A percentile compares a stretch with the other conserved stretches of the same genome.
Conservation (phyloP, 2,113 vertebrate species). For the Coreoperca whiteheadi region DNA sequence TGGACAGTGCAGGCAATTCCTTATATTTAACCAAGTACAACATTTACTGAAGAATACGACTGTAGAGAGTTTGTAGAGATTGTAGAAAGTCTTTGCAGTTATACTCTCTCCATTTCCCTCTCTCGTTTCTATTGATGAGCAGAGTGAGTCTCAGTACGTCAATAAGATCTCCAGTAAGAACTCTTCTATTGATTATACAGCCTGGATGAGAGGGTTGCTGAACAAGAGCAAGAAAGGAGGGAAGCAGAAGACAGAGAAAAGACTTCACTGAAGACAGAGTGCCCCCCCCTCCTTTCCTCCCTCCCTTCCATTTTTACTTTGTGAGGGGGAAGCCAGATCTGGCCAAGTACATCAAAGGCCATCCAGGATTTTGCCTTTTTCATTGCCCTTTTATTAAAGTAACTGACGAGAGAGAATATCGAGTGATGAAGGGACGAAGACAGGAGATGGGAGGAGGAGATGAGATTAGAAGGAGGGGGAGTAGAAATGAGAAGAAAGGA, state of each 20-base stretch:
- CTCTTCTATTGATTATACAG: constrained; percentile 66
- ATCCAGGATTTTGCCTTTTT: constrained; percentile 36
- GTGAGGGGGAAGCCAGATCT: constrained; percentile 30
- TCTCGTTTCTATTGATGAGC: constrained; percentile 65
- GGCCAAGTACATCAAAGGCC: constrained; percentile 46
- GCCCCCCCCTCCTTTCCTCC: not conserved
- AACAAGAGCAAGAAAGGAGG: constrained; percentile 40
- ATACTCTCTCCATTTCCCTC: constrained; percentile 10
- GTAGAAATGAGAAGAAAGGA: not conserved
- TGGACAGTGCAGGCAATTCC: not conserved
- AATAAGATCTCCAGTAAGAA: constrained; percentile 71
- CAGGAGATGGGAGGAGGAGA: constrained; percentile 17
- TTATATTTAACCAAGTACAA: not conserved
- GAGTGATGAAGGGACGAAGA: constrained; percentile 29
- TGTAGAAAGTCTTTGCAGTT: constrained; percentile 15
- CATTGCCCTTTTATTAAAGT: constrained; percentile 43
- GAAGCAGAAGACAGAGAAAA: constrained; percentile 18
- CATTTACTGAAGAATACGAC: not conserved
- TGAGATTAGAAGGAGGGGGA: constrained; percentile 11
- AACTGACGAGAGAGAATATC: constrained; percentile 41
- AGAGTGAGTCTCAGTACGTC: constrained; percentile 62
- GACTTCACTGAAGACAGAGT: constrained; percentile 26
- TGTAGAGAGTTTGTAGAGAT: too few relatives aligned
- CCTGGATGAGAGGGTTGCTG: constrained; percentile 38
- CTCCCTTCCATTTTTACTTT: constrained; percentile 29